Conservation (phyloP, 2,888 invertebrate genomes). For the Hymenopus coronatus region DNA sequence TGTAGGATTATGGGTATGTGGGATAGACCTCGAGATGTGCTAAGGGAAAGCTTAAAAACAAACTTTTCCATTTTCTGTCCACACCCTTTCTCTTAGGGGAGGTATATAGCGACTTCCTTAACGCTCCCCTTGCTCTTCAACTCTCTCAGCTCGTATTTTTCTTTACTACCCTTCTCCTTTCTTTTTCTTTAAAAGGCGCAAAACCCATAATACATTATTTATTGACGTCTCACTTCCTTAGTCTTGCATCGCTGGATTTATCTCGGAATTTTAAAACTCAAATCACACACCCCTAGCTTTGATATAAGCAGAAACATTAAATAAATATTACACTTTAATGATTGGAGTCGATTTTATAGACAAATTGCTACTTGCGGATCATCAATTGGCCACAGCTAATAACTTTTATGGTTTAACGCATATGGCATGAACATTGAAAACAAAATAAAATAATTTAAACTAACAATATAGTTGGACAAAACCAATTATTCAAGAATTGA, state of each 20-base stretch:
- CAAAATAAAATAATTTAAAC: no score
- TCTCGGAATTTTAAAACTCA: not conserved
- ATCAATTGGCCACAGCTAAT: no score
- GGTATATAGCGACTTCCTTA: not conserved
- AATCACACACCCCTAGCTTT: no score
- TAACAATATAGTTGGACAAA: no score
- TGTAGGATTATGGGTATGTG: not conserved
- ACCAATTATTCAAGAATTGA: no score
- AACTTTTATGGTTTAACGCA: no score
- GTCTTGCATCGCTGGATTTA: not conserved
- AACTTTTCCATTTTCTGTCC: constrained; percentile 9
- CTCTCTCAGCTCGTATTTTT: not conserved
- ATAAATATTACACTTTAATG: no score
- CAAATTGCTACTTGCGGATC: no score
- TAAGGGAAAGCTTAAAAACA: not conserved
- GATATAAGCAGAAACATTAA: no score
- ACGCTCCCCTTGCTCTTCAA: not conserved
- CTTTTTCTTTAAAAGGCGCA: not conserved
- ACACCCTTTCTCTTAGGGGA: not conserved
- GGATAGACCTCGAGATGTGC: not conserved
- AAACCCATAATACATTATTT: not conserved
- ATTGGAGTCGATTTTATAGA: no score
- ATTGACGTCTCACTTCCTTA: not conserved
- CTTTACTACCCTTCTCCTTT: not conserved
- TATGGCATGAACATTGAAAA: no score